A percentile compares a stretch with the other conserved stretches of the same genome.
Evolutionary conservation across 2,113 vertebrate species (phyloP).

Genomic region (Fukomys damarensis): DNA sequence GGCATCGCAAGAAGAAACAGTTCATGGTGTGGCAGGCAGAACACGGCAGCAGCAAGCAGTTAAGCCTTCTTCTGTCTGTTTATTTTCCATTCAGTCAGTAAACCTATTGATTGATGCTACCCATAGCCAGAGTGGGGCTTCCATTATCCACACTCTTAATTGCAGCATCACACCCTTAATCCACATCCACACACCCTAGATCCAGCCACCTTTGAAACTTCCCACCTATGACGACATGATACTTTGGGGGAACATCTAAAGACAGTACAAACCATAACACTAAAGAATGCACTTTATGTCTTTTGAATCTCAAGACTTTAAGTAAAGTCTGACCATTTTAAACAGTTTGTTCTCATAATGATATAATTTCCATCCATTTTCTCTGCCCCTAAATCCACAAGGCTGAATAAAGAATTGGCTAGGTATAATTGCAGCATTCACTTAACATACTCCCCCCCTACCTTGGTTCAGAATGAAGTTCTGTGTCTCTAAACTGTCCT

Average conservation of each 20-base stretch:
- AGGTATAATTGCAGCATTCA: neutral
- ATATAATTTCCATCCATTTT: neutral
- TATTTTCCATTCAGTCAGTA: neutral
- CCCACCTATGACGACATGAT: neutral
- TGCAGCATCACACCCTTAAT: neutral
- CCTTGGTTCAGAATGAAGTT: neutral
- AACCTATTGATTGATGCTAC: neutral
- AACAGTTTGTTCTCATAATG: neutral
- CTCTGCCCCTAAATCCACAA: neutral
- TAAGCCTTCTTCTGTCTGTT: neutral
- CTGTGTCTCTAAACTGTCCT: neutral
- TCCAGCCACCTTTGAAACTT: neutral
- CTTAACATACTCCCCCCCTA: accelerated
- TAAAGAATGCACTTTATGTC: neutral
- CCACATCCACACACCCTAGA: neutral
- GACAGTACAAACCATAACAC: neutral
- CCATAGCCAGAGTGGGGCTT: neutral
- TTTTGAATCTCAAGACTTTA: neutral
- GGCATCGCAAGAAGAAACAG: neutral
- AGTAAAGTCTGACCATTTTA: neutral
- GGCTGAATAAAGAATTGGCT: neutral
- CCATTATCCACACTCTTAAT: neutral
- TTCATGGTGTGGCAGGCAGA: neutral
- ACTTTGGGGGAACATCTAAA: neutral
- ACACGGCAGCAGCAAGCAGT: neutral